Percentiles rank a stretch among this genome's conserved stretches.
Evolutionary conservation across 2,888 invertebrate genomes (phyloP).

Genomic region (Tillus elongatus): DNA sequence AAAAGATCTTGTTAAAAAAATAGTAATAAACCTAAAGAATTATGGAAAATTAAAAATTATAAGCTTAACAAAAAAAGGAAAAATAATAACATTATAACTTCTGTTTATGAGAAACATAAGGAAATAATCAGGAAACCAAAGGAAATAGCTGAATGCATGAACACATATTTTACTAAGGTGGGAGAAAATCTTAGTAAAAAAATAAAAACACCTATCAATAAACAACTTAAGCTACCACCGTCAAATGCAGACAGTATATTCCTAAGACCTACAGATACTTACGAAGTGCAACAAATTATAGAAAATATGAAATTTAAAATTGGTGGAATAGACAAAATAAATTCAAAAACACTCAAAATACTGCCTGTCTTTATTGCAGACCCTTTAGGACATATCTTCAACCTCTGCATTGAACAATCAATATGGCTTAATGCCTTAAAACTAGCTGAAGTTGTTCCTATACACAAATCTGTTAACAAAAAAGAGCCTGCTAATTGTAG

Average conservation of each 20-base stretch:
- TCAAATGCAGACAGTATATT: background rate
- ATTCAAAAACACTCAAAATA: conserved; percentile 1
- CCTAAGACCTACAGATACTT: background rate
- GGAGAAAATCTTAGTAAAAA: background rate
- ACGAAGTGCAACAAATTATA: background rate
- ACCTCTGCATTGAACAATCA: too few relatives aligned
- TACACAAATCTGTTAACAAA: too few relatives aligned
- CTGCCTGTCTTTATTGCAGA: background rate
- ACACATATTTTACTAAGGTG: background rate
- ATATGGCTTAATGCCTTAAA: too few relatives aligned
- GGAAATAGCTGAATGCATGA: conserved; percentile 1
- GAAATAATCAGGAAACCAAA: background rate
- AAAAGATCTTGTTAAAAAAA: background rate
- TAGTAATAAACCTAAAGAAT: background rate
- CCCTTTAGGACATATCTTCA: background rate
- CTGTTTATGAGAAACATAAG: background rate
- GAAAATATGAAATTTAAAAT: background rate
- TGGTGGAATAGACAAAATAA: background rate
- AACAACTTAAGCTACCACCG: background rate
- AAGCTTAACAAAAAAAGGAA: background rate
- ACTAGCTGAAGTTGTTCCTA: too few relatives aligned
- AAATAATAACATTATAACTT: background rate
- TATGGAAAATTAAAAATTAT: background rate
- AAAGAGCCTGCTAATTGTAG: too few relatives aligned
- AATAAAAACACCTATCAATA: background rate